These are phyloP conservation scores for Cephus sareptanus DNA, from an alignment of 2,888 invertebrate species.

Conservation along the genomic window DNA sequence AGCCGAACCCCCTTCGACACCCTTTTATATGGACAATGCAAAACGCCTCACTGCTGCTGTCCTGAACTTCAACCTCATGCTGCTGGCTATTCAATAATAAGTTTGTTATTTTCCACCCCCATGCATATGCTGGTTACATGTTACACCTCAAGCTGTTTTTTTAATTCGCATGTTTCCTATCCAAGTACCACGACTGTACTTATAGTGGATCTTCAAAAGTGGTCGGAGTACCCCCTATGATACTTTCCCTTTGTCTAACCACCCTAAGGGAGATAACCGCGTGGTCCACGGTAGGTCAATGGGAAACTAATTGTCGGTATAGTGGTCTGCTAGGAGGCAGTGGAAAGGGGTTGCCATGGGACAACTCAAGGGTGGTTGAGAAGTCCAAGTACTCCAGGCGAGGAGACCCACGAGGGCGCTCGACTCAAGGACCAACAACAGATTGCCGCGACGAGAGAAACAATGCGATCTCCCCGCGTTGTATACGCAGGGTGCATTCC, in stretches of 20 bases:
- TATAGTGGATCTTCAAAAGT: neutral
- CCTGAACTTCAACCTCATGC: slow-evolving; percentile 15
- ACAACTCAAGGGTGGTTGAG: slow-evolving; percentile 52
- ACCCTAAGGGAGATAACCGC: slow-evolving; percentile 6
- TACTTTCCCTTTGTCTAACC: neutral
- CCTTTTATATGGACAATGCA: slow-evolving; percentile 34
- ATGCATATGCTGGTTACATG: neutral
- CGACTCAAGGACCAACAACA: slow-evolving; percentile 61
- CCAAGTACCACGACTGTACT: slow-evolving; percentile 8
- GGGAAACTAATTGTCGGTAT: slow-evolving; percentile 57
- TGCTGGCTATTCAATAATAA: slow-evolving; percentile 32
- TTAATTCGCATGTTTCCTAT: slow-evolving; percentile 9
- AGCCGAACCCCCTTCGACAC: slow-evolving; percentile 22
- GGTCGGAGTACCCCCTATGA: neutral
- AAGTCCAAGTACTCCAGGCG: slow-evolving; percentile 54
- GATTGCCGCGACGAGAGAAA: slow-evolving; percentile 60
- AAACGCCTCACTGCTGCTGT: slow-evolving; percentile 14
- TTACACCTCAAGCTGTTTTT: neutral
- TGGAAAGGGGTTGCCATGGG: slow-evolving; percentile 23
- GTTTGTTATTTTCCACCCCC: slow-evolving; percentile 13
- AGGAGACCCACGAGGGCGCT: slow-evolving; percentile 50
- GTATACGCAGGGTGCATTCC: slow-evolving; percentile 33
- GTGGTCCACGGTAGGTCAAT: slow-evolving; percentile 49
- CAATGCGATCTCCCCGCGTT: slow-evolving; percentile 46
- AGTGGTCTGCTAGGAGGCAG: slow-evolving; percentile 33